Evolutionary conservation across 1,140 invertebrate genomes (phyloP).

Genomic region (Yoshiicerus persimilis): DNA sequence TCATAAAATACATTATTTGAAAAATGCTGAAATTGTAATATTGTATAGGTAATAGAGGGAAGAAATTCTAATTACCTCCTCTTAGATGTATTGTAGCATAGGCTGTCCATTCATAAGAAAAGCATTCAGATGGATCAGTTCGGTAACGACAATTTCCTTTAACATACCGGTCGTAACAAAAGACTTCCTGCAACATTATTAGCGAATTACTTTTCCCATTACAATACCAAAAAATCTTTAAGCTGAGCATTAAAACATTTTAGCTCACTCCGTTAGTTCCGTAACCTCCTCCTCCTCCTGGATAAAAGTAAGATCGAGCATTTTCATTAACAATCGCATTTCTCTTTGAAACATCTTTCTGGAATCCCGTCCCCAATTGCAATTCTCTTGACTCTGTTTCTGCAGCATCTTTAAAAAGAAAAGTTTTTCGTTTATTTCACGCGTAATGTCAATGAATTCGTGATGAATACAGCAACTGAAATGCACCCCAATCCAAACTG

Average conservation of each 20-base stretch:
- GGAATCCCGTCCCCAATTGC: neutral
- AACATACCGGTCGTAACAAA: constrained; percentile 39
- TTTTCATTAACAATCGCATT: neutral
- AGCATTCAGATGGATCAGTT: constrained; percentile 39
- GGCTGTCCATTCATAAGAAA: constrained; percentile 42
- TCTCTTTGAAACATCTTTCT: neutral
- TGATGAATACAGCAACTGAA: no score
- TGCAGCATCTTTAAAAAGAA: neutral
- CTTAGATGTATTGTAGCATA: constrained; percentile 34
- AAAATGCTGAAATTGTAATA: no score
- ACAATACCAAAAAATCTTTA: no score
- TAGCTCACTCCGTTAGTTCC: neutral
- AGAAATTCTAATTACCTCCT: constrained; percentile 14
- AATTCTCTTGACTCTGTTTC: no score
- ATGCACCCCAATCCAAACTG: no score
- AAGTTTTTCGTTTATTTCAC: neutral
- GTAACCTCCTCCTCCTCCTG: neutral
- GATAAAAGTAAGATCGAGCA: neutral
- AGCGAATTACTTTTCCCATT: no score
- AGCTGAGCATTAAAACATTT: neutral
- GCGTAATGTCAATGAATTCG: no score
- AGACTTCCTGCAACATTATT: neutral
- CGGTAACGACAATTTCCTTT: constrained; percentile 41
- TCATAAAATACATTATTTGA: neutral
- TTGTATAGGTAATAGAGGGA: no score